Base-by-base conservation (phyloP, 2,888 invertebrate species). In the Dryobotodes eremita region DNA sequence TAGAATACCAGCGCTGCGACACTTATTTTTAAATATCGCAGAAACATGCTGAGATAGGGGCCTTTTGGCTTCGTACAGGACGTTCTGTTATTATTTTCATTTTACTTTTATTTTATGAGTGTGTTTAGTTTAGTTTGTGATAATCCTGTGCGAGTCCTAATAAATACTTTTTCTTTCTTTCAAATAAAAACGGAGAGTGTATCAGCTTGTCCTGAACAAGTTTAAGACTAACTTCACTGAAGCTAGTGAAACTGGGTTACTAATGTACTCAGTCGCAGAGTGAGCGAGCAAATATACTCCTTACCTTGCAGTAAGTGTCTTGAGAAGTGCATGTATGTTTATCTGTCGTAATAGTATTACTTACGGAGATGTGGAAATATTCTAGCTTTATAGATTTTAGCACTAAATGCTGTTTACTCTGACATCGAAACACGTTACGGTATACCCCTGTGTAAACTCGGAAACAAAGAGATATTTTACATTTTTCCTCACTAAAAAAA, bases 201-300 rank as follows among this genome's bases (percentile, higher is more conserved):
- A 73, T 76, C 79, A 76, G 84, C 61, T 84, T 75, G 71, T 76
- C 66, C 71, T 66, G 64, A 79, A 84, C 75, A 84, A 84, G 75
- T 84, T 82, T 73, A 59, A 66, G 68, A 71, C 74, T 65, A 84
- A 84, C 66, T 80, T 72, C 69, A 83, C 80, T 79, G 55, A 59
- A 81, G 74, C 69, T 80, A 77, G 53, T 70, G 61, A 82, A 87
- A 87, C 84, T 87, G 74, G 76, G 87, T 87, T 86, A 85, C 77
- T 65, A 84, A 83, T 75, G 70, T 68, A 55, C 71, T 74, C 75
- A 75, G 79, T 86, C 75, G 71, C 31, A 50, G 68, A 78, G 81
- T 48, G 65, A 79, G 64, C 57, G 69, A 68, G 74, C 79, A 78
- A 82, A 83, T 85, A 79, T 20, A 79, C 66, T 75, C 17, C 15